These are phyloP conservation scores for Amblyopsis rosae DNA, from an alignment of 2,113 vertebrate species.

Conservation along the genomic window DNA sequence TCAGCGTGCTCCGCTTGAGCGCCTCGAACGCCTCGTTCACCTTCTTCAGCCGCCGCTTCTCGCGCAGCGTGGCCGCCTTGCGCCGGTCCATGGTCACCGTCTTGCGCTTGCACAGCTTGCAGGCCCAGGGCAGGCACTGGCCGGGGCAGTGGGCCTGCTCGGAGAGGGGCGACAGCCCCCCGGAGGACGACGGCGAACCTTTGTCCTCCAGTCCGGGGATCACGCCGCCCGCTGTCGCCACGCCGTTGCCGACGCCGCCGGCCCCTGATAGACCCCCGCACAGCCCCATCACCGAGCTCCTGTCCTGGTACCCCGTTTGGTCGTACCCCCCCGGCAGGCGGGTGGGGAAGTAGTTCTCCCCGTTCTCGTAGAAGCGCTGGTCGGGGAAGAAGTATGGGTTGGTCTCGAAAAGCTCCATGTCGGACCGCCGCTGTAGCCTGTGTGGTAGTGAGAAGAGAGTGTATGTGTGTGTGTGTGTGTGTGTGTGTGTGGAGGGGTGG, in stretches of 20 bases:
- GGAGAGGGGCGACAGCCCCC: slow-evolving; percentile 70
- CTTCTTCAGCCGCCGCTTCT: slow-evolving; percentile 95
- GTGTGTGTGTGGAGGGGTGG: slow-evolving; percentile 44
- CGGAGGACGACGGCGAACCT: slow-evolving; percentile 72
- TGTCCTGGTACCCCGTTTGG: slow-evolving; percentile 82
- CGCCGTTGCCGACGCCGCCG: slow-evolving; percentile 45
- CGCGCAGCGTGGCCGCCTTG: slow-evolving; percentile 90
- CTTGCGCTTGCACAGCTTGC: slow-evolving; percentile 95
- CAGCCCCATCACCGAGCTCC: slow-evolving; percentile 81
- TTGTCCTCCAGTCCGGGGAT: slow-evolving; percentile 83
- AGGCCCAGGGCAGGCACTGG: slow-evolving; percentile 96
- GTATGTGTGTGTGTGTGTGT: background rate
- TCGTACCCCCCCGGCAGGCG: slow-evolving; percentile 85
- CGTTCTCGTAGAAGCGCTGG: slow-evolving; percentile 92
- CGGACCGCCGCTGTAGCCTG: slow-evolving; percentile 35
- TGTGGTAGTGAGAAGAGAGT: background rate
- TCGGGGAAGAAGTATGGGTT: slow-evolving; percentile 96
- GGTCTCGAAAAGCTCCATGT: slow-evolving; percentile 98
- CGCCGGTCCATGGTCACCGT: slow-evolving; percentile 92
- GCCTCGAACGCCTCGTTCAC: slow-evolving; percentile 98
- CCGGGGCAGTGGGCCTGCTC: slow-evolving; percentile 90
- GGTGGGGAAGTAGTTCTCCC: slow-evolving; percentile 87
- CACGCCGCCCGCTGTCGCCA: background rate
- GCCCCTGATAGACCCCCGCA: slow-evolving; percentile 77
- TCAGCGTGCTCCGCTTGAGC: slow-evolving; percentile 93